phyloP scores from a whole-genome alignment of 2,113 vertebrate species.

The Arothron firmamentum region DNA sequence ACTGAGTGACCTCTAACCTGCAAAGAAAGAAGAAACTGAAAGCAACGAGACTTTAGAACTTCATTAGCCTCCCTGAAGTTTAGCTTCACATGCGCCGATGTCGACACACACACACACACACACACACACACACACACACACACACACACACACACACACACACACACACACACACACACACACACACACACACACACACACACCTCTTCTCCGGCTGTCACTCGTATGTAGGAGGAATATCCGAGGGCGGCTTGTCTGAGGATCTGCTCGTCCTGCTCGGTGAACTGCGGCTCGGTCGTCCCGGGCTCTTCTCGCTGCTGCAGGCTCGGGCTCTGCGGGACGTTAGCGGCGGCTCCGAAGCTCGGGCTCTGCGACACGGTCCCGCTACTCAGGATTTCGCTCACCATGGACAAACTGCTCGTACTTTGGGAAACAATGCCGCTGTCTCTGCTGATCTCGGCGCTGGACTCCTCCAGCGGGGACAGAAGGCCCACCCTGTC shows the following conservation, averaged over 20 bases:
- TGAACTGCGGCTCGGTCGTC: slow-evolving; percentile 24
- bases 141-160: no score
- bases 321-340: slow-evolving; percentile 67
- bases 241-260: slow-evolving; percentile 64
- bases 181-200: no score
- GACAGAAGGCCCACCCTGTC: slow-evolving; percentile 71
- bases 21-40: no score
- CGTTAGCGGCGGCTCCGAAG: slow-evolving; percentile 67
- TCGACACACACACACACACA: no score
- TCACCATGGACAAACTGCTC: slow-evolving; percentile 85
- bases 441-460: slow-evolving; percentile 82
- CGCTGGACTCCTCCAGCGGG: slow-evolving; percentile 71
- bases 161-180: no score
- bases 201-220: slow-evolving; percentile 75
- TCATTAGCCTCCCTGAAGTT: no score
- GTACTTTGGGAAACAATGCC: slow-evolving; percentile 89
- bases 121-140: no score
- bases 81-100: not conserved
- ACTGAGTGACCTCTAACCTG: no score
- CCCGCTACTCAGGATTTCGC: slow-evolving; percentile 74
- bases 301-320: slow-evolving; percentile 39
- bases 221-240: slow-evolving; percentile 74
- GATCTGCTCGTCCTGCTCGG: slow-evolving; percentile 67
- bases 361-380: slow-evolving; percentile 75
- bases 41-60: no score